Evolutionary conservation across 2,888 invertebrate genomes (phyloP).

Genomic region (Aphodius sticticus): DNA sequence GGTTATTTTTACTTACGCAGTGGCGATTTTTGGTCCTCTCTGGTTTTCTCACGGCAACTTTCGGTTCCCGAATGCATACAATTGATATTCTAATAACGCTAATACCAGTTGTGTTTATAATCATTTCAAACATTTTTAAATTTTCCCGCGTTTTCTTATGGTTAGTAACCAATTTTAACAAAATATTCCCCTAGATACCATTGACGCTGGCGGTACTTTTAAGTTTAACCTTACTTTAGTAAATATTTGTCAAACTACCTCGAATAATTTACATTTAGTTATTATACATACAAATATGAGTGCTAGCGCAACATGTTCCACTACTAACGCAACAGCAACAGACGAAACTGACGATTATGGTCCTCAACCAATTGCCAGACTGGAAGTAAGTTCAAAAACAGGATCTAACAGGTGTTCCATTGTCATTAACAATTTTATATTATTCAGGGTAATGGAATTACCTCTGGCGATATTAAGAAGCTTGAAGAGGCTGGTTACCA

Average conservation of each 20-base stretch:
- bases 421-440: conserved; percentile 22
- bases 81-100: too few species aligned
- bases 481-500: conserved; percentile 92
- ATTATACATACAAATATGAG: conserved; percentile 31
- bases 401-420: conserved; percentile 11
- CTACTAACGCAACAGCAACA: conserved; percentile 18
- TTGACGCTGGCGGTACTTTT: neutral
- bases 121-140: too few species aligned
- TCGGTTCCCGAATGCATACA: too few species aligned
- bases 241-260: neutral
- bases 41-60: too few species aligned
- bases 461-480: conserved; percentile 90
- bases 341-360: conserved; percentile 75
- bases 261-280: conserved; percentile 5
- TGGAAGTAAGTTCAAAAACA: conserved; percentile 68
- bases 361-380: conserved; percentile 73
- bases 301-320: conserved; percentile 30
- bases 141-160: too few species aligned
- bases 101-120: too few species aligned
- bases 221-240: neutral
- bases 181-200: too few species aligned
- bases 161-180: too few species aligned
- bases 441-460: conserved; percentile 87
- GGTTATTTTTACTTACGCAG: too few species aligned
- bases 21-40: too few species aligned